Evolutionary conservation across 2,888 invertebrate genomes (phyloP).

Genomic region (Ophonus ardosiacus): DNA sequence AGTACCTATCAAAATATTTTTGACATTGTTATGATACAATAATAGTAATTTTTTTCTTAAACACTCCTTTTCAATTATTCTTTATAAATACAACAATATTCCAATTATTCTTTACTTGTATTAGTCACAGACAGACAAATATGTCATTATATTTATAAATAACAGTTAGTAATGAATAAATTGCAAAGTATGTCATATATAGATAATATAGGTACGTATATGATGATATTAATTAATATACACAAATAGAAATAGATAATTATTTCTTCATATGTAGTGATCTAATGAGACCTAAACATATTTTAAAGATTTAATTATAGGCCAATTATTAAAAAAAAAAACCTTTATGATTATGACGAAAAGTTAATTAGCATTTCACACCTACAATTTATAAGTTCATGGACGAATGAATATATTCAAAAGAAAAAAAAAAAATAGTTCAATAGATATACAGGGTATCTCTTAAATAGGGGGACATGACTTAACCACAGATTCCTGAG

Average conservation of each 20-base stretch:
- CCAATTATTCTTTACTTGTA: neutral
- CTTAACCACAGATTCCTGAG: too few relatives aligned
- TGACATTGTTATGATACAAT: neutral
- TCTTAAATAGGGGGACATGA: too few relatives aligned
- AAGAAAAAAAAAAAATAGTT: neutral
- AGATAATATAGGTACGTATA: neutral
- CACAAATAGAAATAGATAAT: neutral
- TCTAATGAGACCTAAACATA: neutral
- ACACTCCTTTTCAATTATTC: neutral
- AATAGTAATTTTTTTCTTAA: neutral
- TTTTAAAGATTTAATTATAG: neutral
- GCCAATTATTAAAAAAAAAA: neutral
- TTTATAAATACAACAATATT: neutral
- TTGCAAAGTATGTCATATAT: neutral
- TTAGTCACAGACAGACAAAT: neutral
- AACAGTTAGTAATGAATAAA: neutral
- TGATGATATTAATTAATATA: neutral
- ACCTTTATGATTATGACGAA: neutral
- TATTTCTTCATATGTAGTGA: neutral
- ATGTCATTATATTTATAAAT: neutral
- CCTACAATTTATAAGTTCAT: neutral
- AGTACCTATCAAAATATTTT: neutral
- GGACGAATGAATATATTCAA: neutral
- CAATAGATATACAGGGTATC: too few relatives aligned
- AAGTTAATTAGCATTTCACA: neutral